Evolutionary conservation across 1,140 invertebrate species (phyloP), one percentile per base, ranked within the genome.

Genomic region (Zaprionus ghesquierei): DNA sequence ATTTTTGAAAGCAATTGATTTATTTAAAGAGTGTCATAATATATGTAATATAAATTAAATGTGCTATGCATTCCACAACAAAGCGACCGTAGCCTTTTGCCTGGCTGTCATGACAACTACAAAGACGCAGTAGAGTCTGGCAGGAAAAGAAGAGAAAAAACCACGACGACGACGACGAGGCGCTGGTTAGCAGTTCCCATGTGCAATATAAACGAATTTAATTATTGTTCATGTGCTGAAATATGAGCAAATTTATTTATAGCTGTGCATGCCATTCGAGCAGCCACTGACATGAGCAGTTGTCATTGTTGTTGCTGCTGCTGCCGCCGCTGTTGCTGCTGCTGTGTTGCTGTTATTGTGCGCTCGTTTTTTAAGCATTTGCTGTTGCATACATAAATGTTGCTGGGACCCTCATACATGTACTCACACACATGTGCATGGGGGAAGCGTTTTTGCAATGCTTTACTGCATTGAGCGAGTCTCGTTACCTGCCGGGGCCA

Each of bases 141-240:
- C 25, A n/a, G 33, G 13, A 23, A 3, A 6, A 41, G 13, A 38
- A 38, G 15, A 18, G 46, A 41, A 12, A 25, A 23, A 44, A 35
- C 20, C 27, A 22, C 31, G 1, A 35, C n/a, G n/a, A n/a, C n/a
- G n/a, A n/a, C n/a, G n/a, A n/a, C n/a, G n/a, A n/a, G 33, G 12
- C 58, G 25, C 64, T 75, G 53, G 78, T 85, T 81, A 81, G 74
- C 72, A 71, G 72, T 46, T 56, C 82, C 79, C 79, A 74, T 82
- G 72, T 84, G 84, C 79, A 61, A 87, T 75, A 79, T 87, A 78
- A 86, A 77, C 84, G 79, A 87, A 87, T 87, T 89, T 87, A 87
- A 87, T 87, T 87, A 87, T 87, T 87, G 84, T 89, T 84, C 84
- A 87, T 89, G 84, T 89, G 84, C 73, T 87, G 84, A 87, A 87